Base-by-base conservation (phyloP, 2,888 invertebrate genomes). In the Trichacis sp. region DNA sequence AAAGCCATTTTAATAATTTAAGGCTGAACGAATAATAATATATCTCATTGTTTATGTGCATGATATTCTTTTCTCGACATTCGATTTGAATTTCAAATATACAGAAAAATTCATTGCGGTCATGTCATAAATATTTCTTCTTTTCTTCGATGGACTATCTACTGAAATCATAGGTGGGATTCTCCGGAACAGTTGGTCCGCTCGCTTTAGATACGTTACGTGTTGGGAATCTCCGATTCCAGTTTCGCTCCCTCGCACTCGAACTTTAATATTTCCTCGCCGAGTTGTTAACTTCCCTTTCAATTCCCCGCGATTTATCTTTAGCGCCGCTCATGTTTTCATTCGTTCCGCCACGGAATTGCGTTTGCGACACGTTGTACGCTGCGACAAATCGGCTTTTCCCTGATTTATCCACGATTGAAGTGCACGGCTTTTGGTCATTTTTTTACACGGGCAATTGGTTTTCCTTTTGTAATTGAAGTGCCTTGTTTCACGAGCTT, bases 121-220 rank as follows among this genome's bases (percentile, higher is more conserved):
- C n/a, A n/a, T n/a, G 65, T 61, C 58, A 61, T 65, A 61, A 61
- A 65, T 65, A 58, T 61, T 65, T 61, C 57, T 17, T 52, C 56
- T 30, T 54, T 50, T 48, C 45, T 52, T 64, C 58, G 64, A 58
- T 58, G 57, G 58, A 64, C 58, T 58, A 54, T 58, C 45, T 17
- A 38, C 38, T 19, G n/a, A 43, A 54, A 15, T 55, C 36, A 43
- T 42, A 52, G 38, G 56, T 45, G 48, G 50, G 64, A 53, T 52
- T 51, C 42, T n/a, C 38, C 36, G 43, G 49, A 19, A 24, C 20
- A 24, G 49, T 15, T 17, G 53, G n/a, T 12, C 43, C 49, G 48
- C n/a, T n/a, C n/a, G n/a, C n/a, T 29, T 58, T 53, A 33, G 50
- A 64, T 54, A 51, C 54, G 54, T 45, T 53, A 63, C 63, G 63